These are phyloP conservation scores for Drosophila ficusphila DNA, from an alignment of 1,140 invertebrate genomes.

Conservation along the genomic window DNA sequence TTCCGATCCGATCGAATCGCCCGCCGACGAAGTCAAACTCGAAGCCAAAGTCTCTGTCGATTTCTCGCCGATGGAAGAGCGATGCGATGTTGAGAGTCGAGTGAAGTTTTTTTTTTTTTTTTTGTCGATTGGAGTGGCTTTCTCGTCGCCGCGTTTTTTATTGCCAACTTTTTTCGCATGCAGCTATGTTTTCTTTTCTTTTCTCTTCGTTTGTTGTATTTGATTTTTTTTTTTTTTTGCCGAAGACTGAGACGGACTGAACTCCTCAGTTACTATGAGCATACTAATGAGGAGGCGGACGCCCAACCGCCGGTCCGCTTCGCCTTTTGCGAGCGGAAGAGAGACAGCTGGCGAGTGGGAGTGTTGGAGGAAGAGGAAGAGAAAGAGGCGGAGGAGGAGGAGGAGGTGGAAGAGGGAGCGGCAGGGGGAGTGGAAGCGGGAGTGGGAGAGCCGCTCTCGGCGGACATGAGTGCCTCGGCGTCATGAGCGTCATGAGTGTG, in stretches of 20 bases:
- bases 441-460: constrained; percentile 12
- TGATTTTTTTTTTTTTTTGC: too few relatives aligned
- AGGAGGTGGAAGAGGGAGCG: constrained; percentile 12
- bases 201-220: too few relatives aligned
- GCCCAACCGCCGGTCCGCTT: constrained; percentile 6
- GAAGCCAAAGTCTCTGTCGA: constrained; percentile 16
- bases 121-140: constrained; percentile 42
- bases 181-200: background rate
- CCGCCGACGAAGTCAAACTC: constrained; percentile 25
- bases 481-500: constrained; percentile 37
- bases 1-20: constrained; percentile 59
- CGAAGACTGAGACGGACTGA: constrained; percentile 40
- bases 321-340: background rate
- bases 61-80: constrained; percentile 24
- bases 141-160: constrained; percentile 10
- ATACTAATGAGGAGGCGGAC: constrained; percentile 72
- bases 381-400: constrained; percentile 1
- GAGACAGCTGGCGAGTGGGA: background rate
- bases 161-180: constrained; percentile 17
- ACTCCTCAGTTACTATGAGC: constrained; percentile 71
- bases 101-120: too few relatives aligned
- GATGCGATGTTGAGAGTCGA: constrained; percentile 1
- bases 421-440: constrained; percentile 7
- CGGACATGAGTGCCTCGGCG: background rate
- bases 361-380: background rate